Percentiles rank a stretch among this genome's conserved stretches.
phyloP scores from a whole-genome alignment of 2,888 invertebrate genomes.

The Pyrochroa serraticornis region DNA sequence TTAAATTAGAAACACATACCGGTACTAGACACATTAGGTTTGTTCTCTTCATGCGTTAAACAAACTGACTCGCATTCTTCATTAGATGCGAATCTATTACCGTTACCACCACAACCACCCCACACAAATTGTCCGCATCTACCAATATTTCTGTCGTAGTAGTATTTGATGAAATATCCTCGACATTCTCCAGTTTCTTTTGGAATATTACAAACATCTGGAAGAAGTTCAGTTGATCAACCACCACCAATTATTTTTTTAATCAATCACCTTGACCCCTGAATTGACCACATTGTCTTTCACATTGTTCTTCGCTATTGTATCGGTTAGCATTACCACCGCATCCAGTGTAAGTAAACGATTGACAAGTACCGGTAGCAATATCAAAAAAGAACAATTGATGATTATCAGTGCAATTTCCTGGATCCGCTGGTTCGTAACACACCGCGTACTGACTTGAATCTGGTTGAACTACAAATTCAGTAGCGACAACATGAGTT shows the following conservation, averaged over 20 bases:
- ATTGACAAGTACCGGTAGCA: conserved; percentile 62
- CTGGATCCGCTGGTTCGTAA: conserved; percentile 66
- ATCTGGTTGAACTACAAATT: conserved; percentile 14
- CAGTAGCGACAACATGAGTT: background rate
- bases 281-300: conserved; percentile 77
- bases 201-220: conserved; percentile 75
- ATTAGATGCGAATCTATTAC: conserved; percentile 79
- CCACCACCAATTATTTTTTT: conserved; percentile 23
- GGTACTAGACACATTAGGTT: conserved; percentile 46
- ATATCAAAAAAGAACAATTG: conserved; percentile 79
- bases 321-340: conserved; percentile 78
- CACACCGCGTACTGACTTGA: conserved; percentile 60
- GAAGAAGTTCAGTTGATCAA: conserved; percentile 6
- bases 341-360: conserved; percentile 75
- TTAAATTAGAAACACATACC: conserved; percentile 39
- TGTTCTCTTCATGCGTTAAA: conserved; percentile 64
- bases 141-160: conserved; percentile 67
- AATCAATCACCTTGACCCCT: conserved; percentile 67
- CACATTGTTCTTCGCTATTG: conserved; percentile 76
- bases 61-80: conserved; percentile 79
- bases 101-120: conserved; percentile 84
- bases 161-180: conserved; percentile 70
- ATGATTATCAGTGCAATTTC: conserved; percentile 70
- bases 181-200: conserved; percentile 75
- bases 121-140: conserved; percentile 75